Evolutionary conservation across 2,113 vertebrate genomes (phyloP).

Genomic region (Halichoeres trimaculatus): DNA sequence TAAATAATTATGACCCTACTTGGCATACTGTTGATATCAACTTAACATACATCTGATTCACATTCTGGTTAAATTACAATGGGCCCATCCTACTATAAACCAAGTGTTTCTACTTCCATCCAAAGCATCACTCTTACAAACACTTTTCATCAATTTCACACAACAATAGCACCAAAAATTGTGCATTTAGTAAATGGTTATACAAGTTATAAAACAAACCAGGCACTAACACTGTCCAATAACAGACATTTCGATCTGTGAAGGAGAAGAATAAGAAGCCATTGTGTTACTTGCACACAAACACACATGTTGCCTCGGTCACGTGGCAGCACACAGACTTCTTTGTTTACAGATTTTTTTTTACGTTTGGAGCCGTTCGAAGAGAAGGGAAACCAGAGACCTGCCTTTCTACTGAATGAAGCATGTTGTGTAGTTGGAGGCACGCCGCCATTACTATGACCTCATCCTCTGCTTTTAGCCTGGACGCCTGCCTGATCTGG

Average conservation of each 20-base stretch:
- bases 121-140: no score
- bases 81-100: no score
- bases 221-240: no score
- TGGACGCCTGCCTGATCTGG: constrained; percentile 44
- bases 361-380: constrained; percentile 21
- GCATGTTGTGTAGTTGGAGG: constrained; percentile 32
- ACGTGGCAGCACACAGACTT: constrained; percentile 27
- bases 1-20: no score
- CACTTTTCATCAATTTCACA: no score
- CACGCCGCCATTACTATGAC: constrained; percentile 50
- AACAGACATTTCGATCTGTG: constrained; percentile 1
- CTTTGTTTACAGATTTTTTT: constrained; percentile 28
- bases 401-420: constrained; percentile 30
- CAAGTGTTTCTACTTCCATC: no score
- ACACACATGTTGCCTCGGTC: background rate
- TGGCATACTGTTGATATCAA: no score
- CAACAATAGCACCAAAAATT: no score
- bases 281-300: constrained; percentile 14
- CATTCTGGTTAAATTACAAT: no score
- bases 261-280: constrained; percentile 1
- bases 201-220: no score
- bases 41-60: no score
- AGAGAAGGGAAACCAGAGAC: constrained; percentile 30
- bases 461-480: constrained; percentile 69
- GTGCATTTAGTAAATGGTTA: no score